Percentiles rank a stretch among this genome's conserved stretches.
phyloP scores from a whole-genome alignment of 2,113 vertebrate species.

The Dendrocopos noguchii region DNA sequence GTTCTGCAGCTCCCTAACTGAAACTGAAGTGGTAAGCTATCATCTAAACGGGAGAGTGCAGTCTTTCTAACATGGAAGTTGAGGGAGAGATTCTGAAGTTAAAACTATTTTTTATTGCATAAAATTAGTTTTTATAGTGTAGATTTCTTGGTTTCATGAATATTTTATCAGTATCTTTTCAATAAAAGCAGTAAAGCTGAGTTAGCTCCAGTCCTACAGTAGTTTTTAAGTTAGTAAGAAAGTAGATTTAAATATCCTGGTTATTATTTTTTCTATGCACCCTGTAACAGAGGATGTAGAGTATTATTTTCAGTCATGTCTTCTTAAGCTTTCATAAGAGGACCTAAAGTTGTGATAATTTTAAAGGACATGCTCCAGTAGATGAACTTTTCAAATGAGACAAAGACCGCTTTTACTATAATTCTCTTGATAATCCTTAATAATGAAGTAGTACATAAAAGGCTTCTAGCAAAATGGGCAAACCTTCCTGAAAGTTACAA shows the following conservation, averaged over 20 bases:
- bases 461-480: slow-evolving; percentile 15
- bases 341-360: slow-evolving; percentile 25
- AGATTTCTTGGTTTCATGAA: not conserved
- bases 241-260: not conserved
- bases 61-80: not conserved
- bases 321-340: slow-evolving; percentile 40
- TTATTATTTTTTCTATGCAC: not conserved
- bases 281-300: not conserved
- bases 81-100: not conserved
- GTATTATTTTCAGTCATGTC: not conserved
- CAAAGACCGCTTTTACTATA: not conserved
- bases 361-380: slow-evolving; percentile 24
- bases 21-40: not conserved
- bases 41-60: not conserved
- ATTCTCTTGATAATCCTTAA: slow-evolving; percentile 34
- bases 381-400: slow-evolving; percentile 45
- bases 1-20: not conserved
- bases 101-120: not conserved
- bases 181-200: not conserved
- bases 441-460: slow-evolving; percentile 54
- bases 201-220: not conserved
- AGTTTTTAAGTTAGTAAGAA: not conserved
- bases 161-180: not conserved
- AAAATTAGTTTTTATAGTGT: not conserved
- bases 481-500: slow-evolving; percentile 51